phyloP scores from a whole-genome alignment of 2,888 invertebrate species.

The Callyntrura guangdongensis region DNA sequence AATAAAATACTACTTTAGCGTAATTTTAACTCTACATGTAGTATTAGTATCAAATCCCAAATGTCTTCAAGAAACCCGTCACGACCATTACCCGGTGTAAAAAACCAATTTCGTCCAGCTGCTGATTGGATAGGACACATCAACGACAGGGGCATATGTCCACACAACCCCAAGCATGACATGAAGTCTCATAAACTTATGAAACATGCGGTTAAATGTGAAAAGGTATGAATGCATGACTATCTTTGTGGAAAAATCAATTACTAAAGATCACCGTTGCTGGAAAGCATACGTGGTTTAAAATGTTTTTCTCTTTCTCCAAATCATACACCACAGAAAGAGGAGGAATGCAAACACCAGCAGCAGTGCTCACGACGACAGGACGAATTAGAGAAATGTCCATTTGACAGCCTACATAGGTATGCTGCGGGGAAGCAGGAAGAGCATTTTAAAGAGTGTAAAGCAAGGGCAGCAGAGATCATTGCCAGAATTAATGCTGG shows the following conservation, averaged over 20 bases:
- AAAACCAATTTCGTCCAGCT: slow-evolving; percentile 55
- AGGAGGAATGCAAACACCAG: neutral
- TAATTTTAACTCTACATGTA: too few relatives aligned
- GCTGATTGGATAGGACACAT: slow-evolving; percentile 53
- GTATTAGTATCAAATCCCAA: too few relatives aligned
- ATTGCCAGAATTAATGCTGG: slow-evolving; percentile 25
- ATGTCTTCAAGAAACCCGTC: slow-evolving; percentile 61
- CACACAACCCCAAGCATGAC: slow-evolving; percentile 23
- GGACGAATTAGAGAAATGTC: slow-evolving; percentile 38
- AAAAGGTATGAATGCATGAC: slow-evolving; percentile 49
- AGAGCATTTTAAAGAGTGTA: slow-evolving; percentile 53
- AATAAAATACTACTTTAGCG: too few relatives aligned
- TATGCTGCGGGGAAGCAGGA: slow-evolving; percentile 16
- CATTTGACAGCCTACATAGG: slow-evolving; percentile 46
- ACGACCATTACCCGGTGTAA: neutral
- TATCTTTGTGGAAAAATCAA: too few relatives aligned
- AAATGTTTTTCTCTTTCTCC: neutral
- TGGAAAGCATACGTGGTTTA: too few relatives aligned
- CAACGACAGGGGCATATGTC: slow-evolving; percentile 14
- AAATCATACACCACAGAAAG: neutral
- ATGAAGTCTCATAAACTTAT: slow-evolving; percentile 60
- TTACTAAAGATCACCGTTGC: too few relatives aligned
- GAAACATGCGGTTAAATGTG: slow-evolving; percentile 53
- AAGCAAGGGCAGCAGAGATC: slow-evolving; percentile 42
- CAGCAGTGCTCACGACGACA: neutral